Conservation (phyloP, 2,797 vertebrate species). For the Coreius guichenoti region DNA sequence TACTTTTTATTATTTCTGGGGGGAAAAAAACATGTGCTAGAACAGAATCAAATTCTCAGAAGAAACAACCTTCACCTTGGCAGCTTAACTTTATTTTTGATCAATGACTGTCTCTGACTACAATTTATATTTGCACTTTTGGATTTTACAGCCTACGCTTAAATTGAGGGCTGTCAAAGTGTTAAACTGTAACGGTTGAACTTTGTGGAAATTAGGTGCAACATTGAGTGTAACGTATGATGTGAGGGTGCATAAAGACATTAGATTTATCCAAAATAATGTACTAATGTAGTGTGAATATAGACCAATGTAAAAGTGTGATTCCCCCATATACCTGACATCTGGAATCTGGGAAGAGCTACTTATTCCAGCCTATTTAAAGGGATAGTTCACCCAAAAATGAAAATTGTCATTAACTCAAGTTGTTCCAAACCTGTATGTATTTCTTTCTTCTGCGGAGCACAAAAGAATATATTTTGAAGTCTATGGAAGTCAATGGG, state of each 20-base stretch:
- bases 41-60: background rate
- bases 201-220: background rate
- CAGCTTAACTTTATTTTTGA: background rate
- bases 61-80: background rate
- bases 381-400: too few species aligned
- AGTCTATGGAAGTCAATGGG: too few species aligned
- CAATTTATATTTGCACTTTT: conserved; percentile 2
- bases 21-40: background rate
- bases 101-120: background rate
- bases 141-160: conserved; percentile 7
- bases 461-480: too few species aligned
- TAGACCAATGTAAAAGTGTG: background rate
- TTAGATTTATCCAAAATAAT: background rate
- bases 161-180: conserved; percentile 15
- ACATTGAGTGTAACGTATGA: background rate
- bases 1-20: background rate
- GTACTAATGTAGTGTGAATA: background rate
- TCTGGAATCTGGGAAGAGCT: background rate
- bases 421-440: too few species aligned
- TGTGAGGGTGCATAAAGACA: background rate
- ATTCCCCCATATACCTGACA: too few species aligned
- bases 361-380: background rate
- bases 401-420: too few species aligned
- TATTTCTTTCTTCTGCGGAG: too few species aligned
- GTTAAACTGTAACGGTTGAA: background rate